A percentile compares a stretch with the other conserved stretches of the same genome.
Conservation (phyloP, 53 echinoderm and acorn worm species). For the Temnopleurus reevesii region DNA sequence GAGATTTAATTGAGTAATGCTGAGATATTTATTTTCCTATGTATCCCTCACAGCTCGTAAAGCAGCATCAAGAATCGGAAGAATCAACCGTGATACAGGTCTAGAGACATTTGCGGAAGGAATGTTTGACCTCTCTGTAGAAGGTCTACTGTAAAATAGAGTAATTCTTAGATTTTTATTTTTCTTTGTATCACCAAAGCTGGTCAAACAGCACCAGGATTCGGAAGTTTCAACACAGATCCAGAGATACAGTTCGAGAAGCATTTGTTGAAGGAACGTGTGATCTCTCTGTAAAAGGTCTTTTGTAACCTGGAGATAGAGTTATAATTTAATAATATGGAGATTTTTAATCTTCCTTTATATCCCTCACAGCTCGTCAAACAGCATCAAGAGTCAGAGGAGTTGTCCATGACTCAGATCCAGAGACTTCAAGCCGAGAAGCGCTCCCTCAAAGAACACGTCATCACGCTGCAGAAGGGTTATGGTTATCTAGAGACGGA, state of each 20-base stretch:
- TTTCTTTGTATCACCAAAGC: too few relatives aligned
- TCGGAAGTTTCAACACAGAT: conserved; percentile 71
- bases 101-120: too few relatives aligned
- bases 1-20: too few relatives aligned
- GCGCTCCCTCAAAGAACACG: conserved; percentile 83
- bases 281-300: conserved; percentile 80
- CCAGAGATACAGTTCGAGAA: conserved; percentile 83
- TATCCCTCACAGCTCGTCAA: too few relatives aligned
- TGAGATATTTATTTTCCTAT: too few relatives aligned
- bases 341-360: too few relatives aligned
- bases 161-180: background rate
- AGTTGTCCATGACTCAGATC: conserved; percentile 65
- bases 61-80: background rate
- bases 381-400: conserved; percentile 86
- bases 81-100: too few relatives aligned
- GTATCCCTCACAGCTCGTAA: too few relatives aligned
- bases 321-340: too few relatives aligned
- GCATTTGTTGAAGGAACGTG: conserved; percentile 81
- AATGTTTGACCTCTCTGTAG: too few relatives aligned
- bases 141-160: too few relatives aligned
- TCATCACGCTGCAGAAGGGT: conserved; percentile 82
- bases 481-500: conserved; percentile 83
- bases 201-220: conserved; percentile 86
- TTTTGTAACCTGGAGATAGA: conserved; percentile 82
- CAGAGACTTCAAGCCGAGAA: conserved; percentile 87